phyloP scores from a whole-genome alignment of 2,113 vertebrate species.

The Chionodraco myersi region DNA sequence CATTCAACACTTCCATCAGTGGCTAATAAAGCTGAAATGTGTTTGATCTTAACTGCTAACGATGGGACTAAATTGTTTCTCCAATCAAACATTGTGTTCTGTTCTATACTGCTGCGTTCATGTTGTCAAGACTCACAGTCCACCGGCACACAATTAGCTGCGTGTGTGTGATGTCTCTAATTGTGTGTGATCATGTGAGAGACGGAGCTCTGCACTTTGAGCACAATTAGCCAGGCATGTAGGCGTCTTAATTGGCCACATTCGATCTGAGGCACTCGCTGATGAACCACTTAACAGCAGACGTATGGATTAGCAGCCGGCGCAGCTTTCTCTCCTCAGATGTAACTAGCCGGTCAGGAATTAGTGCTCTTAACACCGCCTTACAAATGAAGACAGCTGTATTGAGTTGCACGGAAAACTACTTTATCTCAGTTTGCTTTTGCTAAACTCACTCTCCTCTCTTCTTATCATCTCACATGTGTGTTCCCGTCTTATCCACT shows the following conservation, averaged over 20 bases:
- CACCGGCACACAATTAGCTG: constrained; percentile 53
- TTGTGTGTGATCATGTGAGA: constrained; percentile 72
- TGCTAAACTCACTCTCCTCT: constrained; percentile 25
- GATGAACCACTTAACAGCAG: constrained; percentile 84
- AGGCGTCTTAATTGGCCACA: constrained; percentile 86
- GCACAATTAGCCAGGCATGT: constrained; percentile 86
- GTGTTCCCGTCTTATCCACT: constrained; percentile 54
- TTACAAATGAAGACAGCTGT: constrained; percentile 78
- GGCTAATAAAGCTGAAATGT: constrained; percentile 50
- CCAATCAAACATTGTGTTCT: constrained; percentile 68
- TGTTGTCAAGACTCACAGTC: constrained; percentile 48
- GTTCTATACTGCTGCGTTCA: constrained; percentile 55
- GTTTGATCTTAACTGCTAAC: constrained; percentile 68
- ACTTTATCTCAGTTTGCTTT: constrained; percentile 51
- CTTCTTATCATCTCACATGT: constrained; percentile 36
- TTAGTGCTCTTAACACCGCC: constrained; percentile 79
- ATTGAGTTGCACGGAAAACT: constrained; percentile 64
- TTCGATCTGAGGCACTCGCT: constrained; percentile 81
- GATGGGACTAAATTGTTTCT: constrained; percentile 74
- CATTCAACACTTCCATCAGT: constrained; percentile 39
- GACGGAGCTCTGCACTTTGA: constrained; percentile 76
- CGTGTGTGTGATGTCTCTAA: constrained; percentile 58
- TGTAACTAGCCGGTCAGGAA: constrained; percentile 83
- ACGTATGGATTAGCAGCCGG: constrained; percentile 83
- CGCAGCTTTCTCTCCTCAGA: constrained; percentile 76